Evolutionary conservation across 2,888 invertebrate genomes (phyloP), one percentile per base, ranked within the genome.

Genomic region (Volucella bombylans): DNA sequence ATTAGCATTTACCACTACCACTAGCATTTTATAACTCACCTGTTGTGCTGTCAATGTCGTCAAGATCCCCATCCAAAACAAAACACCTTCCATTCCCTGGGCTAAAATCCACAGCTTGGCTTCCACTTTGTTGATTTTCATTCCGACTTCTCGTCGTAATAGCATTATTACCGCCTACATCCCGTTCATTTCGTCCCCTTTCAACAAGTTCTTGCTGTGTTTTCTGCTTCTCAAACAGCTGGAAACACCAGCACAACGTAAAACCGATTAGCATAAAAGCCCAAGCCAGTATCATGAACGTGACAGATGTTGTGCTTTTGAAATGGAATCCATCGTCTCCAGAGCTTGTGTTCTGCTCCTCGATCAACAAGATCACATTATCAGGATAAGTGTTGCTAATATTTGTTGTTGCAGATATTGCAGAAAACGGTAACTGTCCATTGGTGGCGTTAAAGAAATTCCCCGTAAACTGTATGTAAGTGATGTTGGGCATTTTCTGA

Each of bases 251-350:
- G 86, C 90, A 91, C 59, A 91, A 87, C 49, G 89, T 88, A 80
- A 90, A 90, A 12, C 90, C 89, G 55, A 90, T 76, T 52, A 90
- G 89, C 82, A 90, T 87, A 18, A 91, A 76, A 14, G 88, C 87
- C 90, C 90, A 90, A n/a, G 91, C 90, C 62, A 87, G 71, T 31
- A 91, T 87, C 91, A 91, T 91, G 45, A 91, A 87, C n/a, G 88
- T 88, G 76, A 90, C 89, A 76, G 90, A 89, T 52, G 90, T 88
- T 41, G 89, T 89, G 59, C 88, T 88, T 4, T 88, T 89, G 10
- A 76, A 54, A 11, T 67, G 62, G 45, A 72, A 67, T 15, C 71
- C 80, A 62, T 68, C 47, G 14, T 68, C 65, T 11, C 23, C 65
- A n/a, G 52, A 50, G 14, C 39, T 76, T 38, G 69, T 18, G 45